Conservation (phyloP, 2,113 vertebrate genomes). For the Rousettus leschenaultii region DNA sequence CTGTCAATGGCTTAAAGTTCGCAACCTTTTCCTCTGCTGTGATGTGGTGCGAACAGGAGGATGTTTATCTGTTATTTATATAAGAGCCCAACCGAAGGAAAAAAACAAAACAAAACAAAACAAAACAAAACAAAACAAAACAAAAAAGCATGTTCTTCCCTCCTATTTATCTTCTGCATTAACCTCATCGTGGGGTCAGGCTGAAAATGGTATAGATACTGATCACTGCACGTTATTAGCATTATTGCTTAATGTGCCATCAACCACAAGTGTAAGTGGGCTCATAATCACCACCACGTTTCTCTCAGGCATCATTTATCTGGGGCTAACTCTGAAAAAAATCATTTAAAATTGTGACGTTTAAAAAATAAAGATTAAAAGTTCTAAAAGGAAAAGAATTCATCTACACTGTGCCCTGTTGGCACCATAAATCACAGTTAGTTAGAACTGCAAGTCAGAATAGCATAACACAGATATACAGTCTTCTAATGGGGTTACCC, state of each 20-base stretch:
- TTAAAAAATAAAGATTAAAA: slow-evolving; percentile 34
- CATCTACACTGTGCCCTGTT: neutral
- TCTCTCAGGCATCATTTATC: slow-evolving; percentile 20
- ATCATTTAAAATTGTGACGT: slow-evolving; percentile 13
- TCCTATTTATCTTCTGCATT: slow-evolving; percentile 69
- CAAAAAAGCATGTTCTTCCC: neutral
- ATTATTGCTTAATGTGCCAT: slow-evolving; percentile 47
- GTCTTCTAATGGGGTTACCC: neutral
- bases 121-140: no score
- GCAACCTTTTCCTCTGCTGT: slow-evolving; percentile 67
- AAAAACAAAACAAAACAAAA: no score
- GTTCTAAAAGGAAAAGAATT: slow-evolving; percentile 18
- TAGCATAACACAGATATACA: neutral
- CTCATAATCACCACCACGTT: neutral
- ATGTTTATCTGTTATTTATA: slow-evolving; percentile 76
- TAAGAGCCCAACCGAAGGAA: slow-evolving; percentile 21
- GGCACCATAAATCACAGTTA: neutral
- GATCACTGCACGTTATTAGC: neutral
- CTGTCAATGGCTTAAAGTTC: slow-evolving; percentile 75
- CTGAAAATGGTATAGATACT: slow-evolving; percentile 9
- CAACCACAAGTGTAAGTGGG: slow-evolving; percentile 36
- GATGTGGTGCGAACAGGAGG: slow-evolving; percentile 65
- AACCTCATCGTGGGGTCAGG: slow-evolving; percentile 13
- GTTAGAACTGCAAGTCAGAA: neutral
- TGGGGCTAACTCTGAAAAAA: neutral